Percentiles rank a stretch among this genome's conserved stretches.
These are phyloP conservation scores for Clinocottus analis DNA, from an alignment of 2,113 vertebrate species.

Conservation along the genomic window DNA sequence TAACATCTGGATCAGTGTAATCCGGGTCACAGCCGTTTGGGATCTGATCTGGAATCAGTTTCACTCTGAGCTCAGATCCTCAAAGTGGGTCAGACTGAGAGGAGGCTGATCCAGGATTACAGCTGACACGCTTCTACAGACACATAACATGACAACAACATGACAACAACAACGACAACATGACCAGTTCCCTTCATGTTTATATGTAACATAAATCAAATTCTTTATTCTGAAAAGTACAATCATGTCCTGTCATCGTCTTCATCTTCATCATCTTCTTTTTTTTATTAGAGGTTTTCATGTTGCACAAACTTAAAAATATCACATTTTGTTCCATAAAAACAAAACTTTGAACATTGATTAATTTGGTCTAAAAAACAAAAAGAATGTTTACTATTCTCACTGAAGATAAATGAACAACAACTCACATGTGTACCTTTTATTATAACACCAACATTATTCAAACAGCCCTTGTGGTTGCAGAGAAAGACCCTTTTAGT, in stretches of 20 bases:
- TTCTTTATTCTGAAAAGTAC: neutral
- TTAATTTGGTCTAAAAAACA: neutral
- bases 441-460: too few species aligned
- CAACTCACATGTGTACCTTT: too few species aligned
- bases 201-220: neutral
- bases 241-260: neutral
- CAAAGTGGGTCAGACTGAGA: conserved; percentile 54
- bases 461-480: too few species aligned
- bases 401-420: neutral
- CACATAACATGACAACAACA: neutral
- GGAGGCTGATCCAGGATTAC: conserved; percentile 49
- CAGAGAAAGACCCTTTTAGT: too few species aligned
- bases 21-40: conserved; percentile 40
- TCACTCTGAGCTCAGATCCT: conserved; percentile 27
- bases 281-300: neutral
- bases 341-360: too few species aligned
- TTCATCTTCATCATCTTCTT: too few species aligned
- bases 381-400: neutral
- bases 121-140: neutral
- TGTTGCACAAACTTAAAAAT: neutral
- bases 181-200: too few species aligned
- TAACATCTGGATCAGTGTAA: conserved; percentile 36
- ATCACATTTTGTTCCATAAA: neutral
- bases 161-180: too few species aligned
- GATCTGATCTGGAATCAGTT: conserved; percentile 41